These are phyloP conservation scores for Orestias chungarensis DNA, from an alignment of 2,797 vertebrate species.

Conservation along the genomic window DNA sequence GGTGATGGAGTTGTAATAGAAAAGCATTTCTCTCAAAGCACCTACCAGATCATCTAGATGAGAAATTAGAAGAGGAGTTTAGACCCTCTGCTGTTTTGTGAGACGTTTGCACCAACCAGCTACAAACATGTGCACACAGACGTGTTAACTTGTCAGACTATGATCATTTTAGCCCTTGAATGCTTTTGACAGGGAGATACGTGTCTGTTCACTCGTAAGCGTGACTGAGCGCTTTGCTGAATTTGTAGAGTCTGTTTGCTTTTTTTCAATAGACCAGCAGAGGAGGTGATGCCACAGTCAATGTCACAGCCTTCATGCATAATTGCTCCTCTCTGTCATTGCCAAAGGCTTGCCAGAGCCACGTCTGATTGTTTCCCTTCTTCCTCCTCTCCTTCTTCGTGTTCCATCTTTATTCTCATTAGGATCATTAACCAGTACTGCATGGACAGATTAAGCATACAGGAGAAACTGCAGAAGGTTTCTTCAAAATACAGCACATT, in stretches of 20 bases:
- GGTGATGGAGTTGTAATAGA: slow-evolving; percentile 34
- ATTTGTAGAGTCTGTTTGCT: slow-evolving; percentile 72
- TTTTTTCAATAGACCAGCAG: slow-evolving; percentile 73
- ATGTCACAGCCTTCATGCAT: slow-evolving; percentile 78
- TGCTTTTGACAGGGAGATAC: slow-evolving; percentile 33
- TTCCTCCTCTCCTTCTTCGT: slow-evolving; percentile 25
- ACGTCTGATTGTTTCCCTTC: slow-evolving; percentile 62
- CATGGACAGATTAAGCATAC: slow-evolving; percentile 48
- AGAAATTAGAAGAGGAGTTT: slow-evolving; percentile 26
- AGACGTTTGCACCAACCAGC: slow-evolving; percentile 25
- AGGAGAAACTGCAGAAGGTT: slow-evolving; percentile 20
- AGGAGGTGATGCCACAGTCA: slow-evolving; percentile 74
- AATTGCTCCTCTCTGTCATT: slow-evolving; percentile 80
- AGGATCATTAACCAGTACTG: slow-evolving; percentile 68
- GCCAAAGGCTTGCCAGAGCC: slow-evolving; percentile 61
- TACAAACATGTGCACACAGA: slow-evolving; percentile 1
- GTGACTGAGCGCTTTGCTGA: slow-evolving; percentile 36
- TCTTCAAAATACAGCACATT: not conserved
- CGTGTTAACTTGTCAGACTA: slow-evolving; percentile 52
- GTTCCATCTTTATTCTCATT: slow-evolving; percentile 63
- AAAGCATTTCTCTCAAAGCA: slow-evolving; percentile 24
- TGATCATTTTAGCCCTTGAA: slow-evolving; percentile 57
- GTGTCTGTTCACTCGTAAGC: slow-evolving; percentile 13
- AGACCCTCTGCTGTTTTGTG: slow-evolving; percentile 54
- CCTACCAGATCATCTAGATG: slow-evolving; percentile 28